Evolutionary conservation across 2,113 vertebrate genomes (phyloP).

Genomic region (Nicator chloris): DNA sequence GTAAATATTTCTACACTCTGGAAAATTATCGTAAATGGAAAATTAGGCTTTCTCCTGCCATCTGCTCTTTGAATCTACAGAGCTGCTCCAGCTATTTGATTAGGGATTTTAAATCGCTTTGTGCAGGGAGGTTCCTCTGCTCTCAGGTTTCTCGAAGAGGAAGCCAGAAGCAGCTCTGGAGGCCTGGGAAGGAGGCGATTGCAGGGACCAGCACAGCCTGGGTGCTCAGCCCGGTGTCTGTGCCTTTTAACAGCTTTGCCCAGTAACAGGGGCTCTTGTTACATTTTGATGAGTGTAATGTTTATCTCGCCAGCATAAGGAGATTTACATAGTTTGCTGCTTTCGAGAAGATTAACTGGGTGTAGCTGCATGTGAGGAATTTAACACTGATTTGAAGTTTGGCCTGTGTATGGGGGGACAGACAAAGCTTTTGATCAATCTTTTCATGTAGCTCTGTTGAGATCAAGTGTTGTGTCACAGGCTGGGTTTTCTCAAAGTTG

Average conservation of each 20-base stretch:
- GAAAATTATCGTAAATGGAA: conserved; percentile 49
- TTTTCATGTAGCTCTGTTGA: conserved; percentile 36
- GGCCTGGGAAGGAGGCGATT: background rate
- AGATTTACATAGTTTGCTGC: conserved; percentile 72
- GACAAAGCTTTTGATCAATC: conserved; percentile 60
- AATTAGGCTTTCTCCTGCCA: conserved; percentile 45
- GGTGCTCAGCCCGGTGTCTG: background rate
- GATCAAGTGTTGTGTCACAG: background rate
- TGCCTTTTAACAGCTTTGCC: background rate
- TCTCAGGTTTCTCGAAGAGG: background rate
- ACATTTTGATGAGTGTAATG: conserved; percentile 43
- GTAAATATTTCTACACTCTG: conserved; percentile 48
- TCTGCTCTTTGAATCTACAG: conserved; percentile 29
- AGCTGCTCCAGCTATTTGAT: conserved; percentile 16
- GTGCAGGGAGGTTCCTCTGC: background rate
- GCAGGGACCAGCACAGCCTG: background rate
- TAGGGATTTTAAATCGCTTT: conserved; percentile 14
- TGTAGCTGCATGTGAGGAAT: conserved; percentile 72
- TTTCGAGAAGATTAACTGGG: conserved; percentile 73
- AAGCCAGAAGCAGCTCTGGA: background rate
- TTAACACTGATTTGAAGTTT: conserved; percentile 70
- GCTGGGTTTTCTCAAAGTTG: conserved; percentile 20
- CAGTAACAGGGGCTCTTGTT: conserved; percentile 14
- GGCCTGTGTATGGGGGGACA: conserved; percentile 39
- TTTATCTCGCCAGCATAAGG: conserved; percentile 60